A percentile compares a stretch with the other conserved stretches of the same genome.
phyloP scores from a whole-genome alignment of 2,888 invertebrate genomes.

The Agrochola macilenta region DNA sequence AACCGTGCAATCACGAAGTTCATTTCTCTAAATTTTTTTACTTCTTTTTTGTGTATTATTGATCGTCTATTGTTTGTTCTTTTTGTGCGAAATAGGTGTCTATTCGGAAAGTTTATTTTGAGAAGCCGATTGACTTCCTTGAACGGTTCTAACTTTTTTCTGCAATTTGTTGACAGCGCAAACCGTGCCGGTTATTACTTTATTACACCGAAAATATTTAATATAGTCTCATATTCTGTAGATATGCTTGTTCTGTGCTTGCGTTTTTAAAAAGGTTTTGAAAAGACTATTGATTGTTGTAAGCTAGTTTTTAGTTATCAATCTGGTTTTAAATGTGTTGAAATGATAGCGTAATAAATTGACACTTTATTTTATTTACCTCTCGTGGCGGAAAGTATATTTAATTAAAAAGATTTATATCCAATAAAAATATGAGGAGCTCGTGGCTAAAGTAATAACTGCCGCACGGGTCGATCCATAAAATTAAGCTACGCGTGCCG shows the following conservation, averaged over 20 bases:
- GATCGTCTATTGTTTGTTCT: constrained; percentile 48
- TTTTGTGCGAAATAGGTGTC: constrained; percentile 40
- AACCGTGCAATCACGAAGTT: constrained; percentile 85
- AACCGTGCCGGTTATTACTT: constrained; percentile 15
- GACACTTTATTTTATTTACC: too few relatives aligned
- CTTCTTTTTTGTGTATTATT: constrained; percentile 38
- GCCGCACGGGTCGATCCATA: too few relatives aligned
- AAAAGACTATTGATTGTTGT: background rate
- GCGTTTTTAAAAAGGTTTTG: background rate
- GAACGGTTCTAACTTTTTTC: constrained; percentile 8
- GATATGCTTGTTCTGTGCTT: background rate
- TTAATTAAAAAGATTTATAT: too few relatives aligned
- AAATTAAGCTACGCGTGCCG: too few relatives aligned
- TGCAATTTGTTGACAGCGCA: constrained; percentile 4
- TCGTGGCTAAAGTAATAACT: too few relatives aligned
- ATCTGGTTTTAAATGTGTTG: too few relatives aligned
- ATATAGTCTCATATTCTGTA: background rate
- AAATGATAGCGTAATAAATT: too few relatives aligned
- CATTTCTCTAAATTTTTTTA: constrained; percentile 47
- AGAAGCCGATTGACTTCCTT: constrained; percentile 26
- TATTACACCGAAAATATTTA: background rate
- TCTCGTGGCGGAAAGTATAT: too few relatives aligned
- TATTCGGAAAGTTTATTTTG: constrained; percentile 43
- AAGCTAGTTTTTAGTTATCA: too few relatives aligned
- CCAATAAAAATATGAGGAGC: too few relatives aligned